A percentile compares a stretch with the other conserved stretches of the same genome.
phyloP scores from a whole-genome alignment of 2,797 vertebrate species.

The Micromesistius poutassou region DNA sequence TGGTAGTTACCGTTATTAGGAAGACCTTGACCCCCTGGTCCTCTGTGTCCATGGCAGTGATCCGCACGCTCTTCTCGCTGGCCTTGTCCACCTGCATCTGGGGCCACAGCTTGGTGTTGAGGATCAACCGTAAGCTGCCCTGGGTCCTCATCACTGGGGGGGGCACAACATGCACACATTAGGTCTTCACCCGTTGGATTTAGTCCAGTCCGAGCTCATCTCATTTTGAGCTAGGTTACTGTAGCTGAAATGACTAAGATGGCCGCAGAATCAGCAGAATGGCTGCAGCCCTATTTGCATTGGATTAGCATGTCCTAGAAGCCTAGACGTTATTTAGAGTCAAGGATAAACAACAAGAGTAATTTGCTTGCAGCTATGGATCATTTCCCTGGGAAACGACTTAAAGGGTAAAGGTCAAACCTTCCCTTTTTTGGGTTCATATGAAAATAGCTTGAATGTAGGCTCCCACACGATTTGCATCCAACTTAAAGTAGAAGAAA shows the following conservation, averaged over 20 bases:
- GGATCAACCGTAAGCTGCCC: slow-evolving; percentile 93
- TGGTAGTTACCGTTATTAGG: slow-evolving; percentile 87
- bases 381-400: background rate
- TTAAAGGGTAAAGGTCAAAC: background rate
- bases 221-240: background rate
- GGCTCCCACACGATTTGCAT: background rate
- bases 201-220: background rate
- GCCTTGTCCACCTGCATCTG: slow-evolving; percentile 99
- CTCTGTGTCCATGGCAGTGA: slow-evolving; percentile 98
- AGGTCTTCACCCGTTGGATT: background rate
- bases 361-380: background rate
- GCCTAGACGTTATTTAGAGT: background rate
- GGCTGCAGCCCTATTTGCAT: background rate
- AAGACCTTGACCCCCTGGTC: slow-evolving; percentile 99
- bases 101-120: slow-evolving; percentile 98
- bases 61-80: slow-evolving; percentile 95
- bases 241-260: background rate
- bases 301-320: background rate
- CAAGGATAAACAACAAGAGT: background rate
- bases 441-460: background rate
- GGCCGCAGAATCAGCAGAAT: background rate
- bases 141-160: slow-evolving; percentile 96
- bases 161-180: background rate
- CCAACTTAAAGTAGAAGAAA: background rate
- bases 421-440: background rate